phyloP scores from a whole-genome alignment of 2,888 invertebrate species.

The Zaprionus bogoriensis region DNA sequence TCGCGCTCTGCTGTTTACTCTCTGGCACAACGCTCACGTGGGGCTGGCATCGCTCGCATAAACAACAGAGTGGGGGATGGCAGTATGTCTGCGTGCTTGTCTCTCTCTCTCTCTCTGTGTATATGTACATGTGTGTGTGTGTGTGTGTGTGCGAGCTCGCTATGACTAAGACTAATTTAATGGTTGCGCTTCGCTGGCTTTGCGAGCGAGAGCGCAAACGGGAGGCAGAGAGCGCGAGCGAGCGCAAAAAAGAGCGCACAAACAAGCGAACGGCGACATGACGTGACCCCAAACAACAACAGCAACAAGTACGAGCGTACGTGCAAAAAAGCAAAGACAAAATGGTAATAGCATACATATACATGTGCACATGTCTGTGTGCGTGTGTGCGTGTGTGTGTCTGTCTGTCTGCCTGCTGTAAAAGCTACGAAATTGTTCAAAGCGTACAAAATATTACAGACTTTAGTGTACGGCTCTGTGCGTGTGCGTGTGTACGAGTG shows the following conservation, averaged over 20 bases:
- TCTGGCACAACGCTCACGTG: slow-evolving; percentile 38
- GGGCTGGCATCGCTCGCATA: slow-evolving; percentile 30
- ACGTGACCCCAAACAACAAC: slow-evolving; percentile 75
- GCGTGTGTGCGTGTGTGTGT: background rate
- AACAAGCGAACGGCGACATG: slow-evolving; percentile 36
- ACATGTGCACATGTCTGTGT: background rate
- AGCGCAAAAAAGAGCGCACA: slow-evolving; percentile 1
- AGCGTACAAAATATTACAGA: no score
- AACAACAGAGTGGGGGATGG: slow-evolving; percentile 36
- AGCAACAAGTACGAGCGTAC: slow-evolving; percentile 73
- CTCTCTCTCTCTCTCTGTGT: no score
- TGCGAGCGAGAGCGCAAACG: background rate
- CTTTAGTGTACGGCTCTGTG: background rate
- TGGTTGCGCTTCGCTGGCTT: slow-evolving; percentile 48
- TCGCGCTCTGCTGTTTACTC: slow-evolving; percentile 3
- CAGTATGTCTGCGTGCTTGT: slow-evolving; percentile 10
- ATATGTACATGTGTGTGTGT: slow-evolving; percentile 9
- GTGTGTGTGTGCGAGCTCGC: slow-evolving; percentile 25
- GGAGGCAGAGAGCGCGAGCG: slow-evolving; percentile 6
- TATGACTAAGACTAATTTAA: slow-evolving; percentile 62
- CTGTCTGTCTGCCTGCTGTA: background rate
- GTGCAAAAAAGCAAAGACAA: slow-evolving; percentile 66
- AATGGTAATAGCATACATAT: slow-evolving; percentile 36
- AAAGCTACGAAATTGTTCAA: no score
- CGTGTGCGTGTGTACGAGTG: background rate